phyloP scores from a whole-genome alignment of 2,797 vertebrate species.

The Morelia viridis region DNA sequence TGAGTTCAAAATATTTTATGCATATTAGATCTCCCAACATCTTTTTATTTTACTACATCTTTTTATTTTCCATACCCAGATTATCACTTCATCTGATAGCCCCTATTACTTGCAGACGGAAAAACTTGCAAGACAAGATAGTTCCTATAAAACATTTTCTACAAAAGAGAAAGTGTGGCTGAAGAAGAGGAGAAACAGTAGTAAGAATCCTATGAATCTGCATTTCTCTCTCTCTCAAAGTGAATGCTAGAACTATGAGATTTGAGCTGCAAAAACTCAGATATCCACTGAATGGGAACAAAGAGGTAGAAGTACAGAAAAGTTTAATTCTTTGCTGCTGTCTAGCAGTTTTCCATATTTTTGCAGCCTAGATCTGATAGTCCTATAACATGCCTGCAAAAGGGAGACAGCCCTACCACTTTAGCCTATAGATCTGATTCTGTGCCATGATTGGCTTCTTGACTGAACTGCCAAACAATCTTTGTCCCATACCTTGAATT shows the following conservation, averaged over 20 bases:
- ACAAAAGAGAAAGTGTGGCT: background rate
- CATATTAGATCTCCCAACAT: background rate
- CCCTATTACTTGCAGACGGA: background rate
- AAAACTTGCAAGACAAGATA: background rate
- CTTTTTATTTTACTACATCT: background rate
- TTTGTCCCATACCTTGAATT: background rate
- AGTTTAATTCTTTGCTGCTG: background rate
- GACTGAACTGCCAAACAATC: background rate
- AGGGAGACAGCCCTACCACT: background rate
- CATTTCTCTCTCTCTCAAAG: background rate
- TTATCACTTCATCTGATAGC: background rate
- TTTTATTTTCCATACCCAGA: background rate
- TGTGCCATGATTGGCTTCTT: background rate
- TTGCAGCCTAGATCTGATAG: background rate
- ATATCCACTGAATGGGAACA: background rate
- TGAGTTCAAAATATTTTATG: background rate
- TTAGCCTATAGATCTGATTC: background rate
- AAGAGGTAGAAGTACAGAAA: background rate
- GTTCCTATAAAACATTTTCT: background rate
- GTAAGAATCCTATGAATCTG: background rate
- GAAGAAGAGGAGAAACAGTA: background rate
- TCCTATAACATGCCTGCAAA: background rate
- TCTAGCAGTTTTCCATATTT: background rate
- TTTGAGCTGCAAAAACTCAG: background rate
- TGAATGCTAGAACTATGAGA: background rate